phyloP scores from a whole-genome alignment of 2,113 vertebrate genomes.

The Limanda limanda region DNA sequence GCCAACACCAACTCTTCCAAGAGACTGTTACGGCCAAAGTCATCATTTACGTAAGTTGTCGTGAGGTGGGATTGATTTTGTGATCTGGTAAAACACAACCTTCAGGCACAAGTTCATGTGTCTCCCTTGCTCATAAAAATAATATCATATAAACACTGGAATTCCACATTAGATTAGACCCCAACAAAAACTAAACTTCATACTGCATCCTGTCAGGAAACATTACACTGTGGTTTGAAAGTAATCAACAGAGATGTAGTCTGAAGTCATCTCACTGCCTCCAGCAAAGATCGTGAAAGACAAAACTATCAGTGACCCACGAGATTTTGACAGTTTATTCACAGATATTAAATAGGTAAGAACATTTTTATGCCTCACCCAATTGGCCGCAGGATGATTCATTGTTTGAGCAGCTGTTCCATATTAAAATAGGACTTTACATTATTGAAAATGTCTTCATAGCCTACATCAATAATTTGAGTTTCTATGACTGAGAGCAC shows the following conservation, averaged over 20 bases:
- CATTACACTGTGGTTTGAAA: background rate
- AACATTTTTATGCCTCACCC: background rate
- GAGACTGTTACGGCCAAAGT: conserved; percentile 26
- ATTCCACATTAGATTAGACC: conserved; percentile 9
- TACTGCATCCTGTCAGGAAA: background rate
- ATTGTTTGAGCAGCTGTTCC: no score
- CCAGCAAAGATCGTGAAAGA: background rate
- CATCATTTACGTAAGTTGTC: conserved; percentile 21
- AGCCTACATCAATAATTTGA: no score
- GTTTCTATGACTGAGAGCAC: no score
- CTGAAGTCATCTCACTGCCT: background rate
- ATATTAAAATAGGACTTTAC: no score
- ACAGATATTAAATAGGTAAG: background rate
- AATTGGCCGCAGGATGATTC: background rate
- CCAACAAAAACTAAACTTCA: background rate
- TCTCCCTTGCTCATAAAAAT: background rate
- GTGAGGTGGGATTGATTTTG: background rate
- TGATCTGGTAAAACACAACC: conserved; percentile 22
- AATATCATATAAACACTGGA: conserved; percentile 3
- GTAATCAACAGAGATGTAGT: background rate
- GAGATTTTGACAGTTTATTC: background rate
- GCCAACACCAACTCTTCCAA: conserved; percentile 22
- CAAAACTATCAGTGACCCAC: background rate
- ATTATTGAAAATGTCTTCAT: no score
- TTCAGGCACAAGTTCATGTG: background rate